Conservation (phyloP, 2,113 vertebrate genomes). For the Archilochus colubris region DNA sequence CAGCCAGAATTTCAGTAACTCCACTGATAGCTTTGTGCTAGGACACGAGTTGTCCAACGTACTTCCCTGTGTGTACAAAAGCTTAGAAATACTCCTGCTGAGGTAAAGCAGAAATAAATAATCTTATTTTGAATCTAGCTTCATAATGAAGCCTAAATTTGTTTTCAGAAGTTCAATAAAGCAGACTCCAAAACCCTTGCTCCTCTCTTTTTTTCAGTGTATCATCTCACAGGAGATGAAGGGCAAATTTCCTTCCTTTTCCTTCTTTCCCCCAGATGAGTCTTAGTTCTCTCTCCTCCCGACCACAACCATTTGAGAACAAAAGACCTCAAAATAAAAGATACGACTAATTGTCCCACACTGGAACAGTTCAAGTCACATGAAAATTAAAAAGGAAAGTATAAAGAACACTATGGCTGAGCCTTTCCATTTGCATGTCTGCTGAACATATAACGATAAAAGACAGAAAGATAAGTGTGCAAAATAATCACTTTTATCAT, state of each 20-base stretch:
- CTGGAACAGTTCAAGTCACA: neutral
- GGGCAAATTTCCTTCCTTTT: neutral
- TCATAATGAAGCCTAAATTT: neutral
- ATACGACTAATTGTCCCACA: neutral
- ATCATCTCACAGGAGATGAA: neutral
- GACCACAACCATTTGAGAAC: fast-evolving
- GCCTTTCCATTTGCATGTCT: neutral
- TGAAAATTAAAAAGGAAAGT: neutral
- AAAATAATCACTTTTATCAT: neutral
- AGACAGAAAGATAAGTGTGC: neutral
- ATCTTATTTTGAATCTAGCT: neutral
- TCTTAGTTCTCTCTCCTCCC: neutral
- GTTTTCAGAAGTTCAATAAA: neutral
- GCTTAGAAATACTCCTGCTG: neutral
- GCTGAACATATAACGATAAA: neutral
- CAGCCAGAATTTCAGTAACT: neutral
- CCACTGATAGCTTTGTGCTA: neutral
- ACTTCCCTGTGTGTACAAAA: neutral
- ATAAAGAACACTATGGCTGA: neutral
- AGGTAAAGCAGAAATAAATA: neutral
- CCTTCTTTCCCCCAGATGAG: neutral
- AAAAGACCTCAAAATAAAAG: neutral
- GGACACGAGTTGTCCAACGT: too few relatives aligned
- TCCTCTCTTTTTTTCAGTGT: neutral
- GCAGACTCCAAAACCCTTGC: fast-evolving